Percentiles rank a stretch among this genome's conserved stretches.
Conservation (phyloP, 1,140 invertebrate species). For the Phymastichus coffea region DNA sequence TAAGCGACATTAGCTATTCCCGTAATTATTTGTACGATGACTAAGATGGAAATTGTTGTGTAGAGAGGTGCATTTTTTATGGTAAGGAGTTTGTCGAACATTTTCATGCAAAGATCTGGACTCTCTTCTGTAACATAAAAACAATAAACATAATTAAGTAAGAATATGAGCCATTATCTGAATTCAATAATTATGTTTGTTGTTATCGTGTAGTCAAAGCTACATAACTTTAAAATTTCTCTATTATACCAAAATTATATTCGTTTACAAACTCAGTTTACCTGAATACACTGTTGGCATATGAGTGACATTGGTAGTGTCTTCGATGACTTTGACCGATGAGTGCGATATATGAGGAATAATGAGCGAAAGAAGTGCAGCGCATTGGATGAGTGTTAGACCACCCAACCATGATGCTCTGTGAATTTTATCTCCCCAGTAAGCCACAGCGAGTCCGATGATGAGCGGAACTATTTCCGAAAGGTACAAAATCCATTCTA, state of each 20-base stretch:
- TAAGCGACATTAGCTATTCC: constrained; percentile 64
- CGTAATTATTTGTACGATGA: constrained; percentile 61
- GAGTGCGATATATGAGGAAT: constrained; percentile 58
- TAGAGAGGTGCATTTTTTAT: constrained; percentile 36
- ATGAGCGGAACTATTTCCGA: constrained; percentile 59
- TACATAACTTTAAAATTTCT: neutral
- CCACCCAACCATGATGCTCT: constrained; percentile 62
- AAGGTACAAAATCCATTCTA: constrained; percentile 62
- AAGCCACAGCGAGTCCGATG: constrained; percentile 57
- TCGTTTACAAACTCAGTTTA: constrained; percentile 20
- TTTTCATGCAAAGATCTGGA: constrained; percentile 44
- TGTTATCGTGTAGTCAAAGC: neutral
- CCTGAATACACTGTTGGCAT: constrained; percentile 49
- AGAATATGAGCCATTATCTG: neutral
- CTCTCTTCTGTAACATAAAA: constrained; percentile 45
- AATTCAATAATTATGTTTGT: neutral
- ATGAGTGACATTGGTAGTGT: constrained; percentile 40
- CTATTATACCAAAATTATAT: neutral
- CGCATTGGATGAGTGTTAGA: constrained; percentile 60
- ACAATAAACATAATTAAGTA: too few relatives aligned
- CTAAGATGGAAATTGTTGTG: constrained; percentile 56
- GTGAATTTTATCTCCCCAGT: constrained; percentile 64
- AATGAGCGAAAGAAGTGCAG: constrained; percentile 56
- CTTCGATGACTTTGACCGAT: constrained; percentile 39
- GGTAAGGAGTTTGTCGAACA: constrained; percentile 36